These are phyloP conservation scores for Salvelinus namaycush DNA, from an alignment of 2,113 vertebrate species.

Conservation along the genomic window DNA sequence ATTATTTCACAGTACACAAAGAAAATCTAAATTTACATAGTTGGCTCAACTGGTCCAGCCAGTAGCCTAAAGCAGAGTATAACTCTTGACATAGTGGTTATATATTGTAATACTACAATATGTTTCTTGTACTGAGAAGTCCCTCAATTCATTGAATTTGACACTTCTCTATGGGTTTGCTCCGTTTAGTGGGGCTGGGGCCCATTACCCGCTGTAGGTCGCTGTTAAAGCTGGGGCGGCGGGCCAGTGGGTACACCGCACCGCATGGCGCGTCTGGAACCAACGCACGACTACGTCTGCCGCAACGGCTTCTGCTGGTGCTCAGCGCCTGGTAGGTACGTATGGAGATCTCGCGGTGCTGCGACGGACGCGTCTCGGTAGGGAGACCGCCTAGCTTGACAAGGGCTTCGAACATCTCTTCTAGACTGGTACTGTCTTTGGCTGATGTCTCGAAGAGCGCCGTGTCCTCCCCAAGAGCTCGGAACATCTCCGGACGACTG, in stretches of 20 bases:
- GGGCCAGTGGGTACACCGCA: slow-evolving; percentile 66
- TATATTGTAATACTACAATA: slow-evolving; percentile 73
- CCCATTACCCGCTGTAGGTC: slow-evolving; percentile 72
- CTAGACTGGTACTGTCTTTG: slow-evolving; percentile 65
- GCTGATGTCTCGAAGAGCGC: slow-evolving; percentile 69
- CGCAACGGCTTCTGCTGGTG: slow-evolving; percentile 30
- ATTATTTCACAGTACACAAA: slow-evolving; percentile 28
- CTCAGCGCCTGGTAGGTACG: slow-evolving; percentile 64
- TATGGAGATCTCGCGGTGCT: slow-evolving; percentile 67
- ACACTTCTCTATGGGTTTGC: slow-evolving; percentile 72
- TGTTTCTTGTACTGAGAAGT: slow-evolving; percentile 53
- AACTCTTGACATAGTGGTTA: slow-evolving; percentile 68
- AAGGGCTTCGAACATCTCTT: slow-evolving; percentile 63
- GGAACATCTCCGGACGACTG: slow-evolving; percentile 35
- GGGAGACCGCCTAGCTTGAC: slow-evolving; percentile 69
- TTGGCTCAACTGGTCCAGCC: slow-evolving; percentile 66
- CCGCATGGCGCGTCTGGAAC: slow-evolving; percentile 58
- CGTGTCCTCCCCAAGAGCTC: slow-evolving; percentile 52
- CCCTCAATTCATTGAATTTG: slow-evolving; percentile 74
- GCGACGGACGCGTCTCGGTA: slow-evolving; percentile 62
- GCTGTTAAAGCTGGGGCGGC: slow-evolving; percentile 75
- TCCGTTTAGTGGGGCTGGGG: slow-evolving; percentile 63
- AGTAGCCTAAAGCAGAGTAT: slow-evolving; percentile 64
- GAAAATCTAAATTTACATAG: slow-evolving; percentile 14
- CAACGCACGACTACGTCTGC: slow-evolving; percentile 35